Percentiles rank a stretch among this genome's conserved stretches.
Conservation (phyloP, 1,140 invertebrate genomes). For the Nephotettix cincticeps region DNA sequence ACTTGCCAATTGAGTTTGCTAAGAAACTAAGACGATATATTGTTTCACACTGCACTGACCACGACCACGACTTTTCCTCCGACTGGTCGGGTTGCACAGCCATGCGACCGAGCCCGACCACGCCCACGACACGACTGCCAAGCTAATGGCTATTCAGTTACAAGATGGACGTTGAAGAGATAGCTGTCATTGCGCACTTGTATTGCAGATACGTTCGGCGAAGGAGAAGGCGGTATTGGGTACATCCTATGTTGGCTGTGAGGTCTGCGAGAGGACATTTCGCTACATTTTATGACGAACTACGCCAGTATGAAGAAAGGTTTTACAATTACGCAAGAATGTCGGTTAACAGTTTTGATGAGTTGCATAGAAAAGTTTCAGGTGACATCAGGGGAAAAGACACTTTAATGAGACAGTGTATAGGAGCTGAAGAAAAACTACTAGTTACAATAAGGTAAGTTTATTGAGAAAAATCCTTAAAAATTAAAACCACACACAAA, state of each 20-base stretch:
- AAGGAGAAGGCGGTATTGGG: neutral
- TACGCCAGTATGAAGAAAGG: neutral
- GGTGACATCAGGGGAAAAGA: neutral
- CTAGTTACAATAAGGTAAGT: neutral
- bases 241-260: no score
- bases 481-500: no score
- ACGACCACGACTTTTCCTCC: no score
- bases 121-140: neutral
- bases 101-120: neutral
- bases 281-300: neutral
- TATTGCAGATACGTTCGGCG: neutral
- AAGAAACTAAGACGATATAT: no score
- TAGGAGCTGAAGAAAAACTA: no score
- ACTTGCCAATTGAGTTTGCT: no score
- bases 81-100: neutral
- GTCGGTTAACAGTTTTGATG: neutral
- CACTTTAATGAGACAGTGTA: neutral
- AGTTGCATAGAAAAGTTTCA: neutral
- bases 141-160: neutral
- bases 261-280: neutral
- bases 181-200: neutral
- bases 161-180: neutral
- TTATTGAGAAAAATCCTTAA: neutral
- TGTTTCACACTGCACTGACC: no score
- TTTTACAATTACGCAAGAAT: neutral